Evolutionary conservation across 2,888 invertebrate genomes (phyloP).

Genomic region (Teleogryllus oceanicus): DNA sequence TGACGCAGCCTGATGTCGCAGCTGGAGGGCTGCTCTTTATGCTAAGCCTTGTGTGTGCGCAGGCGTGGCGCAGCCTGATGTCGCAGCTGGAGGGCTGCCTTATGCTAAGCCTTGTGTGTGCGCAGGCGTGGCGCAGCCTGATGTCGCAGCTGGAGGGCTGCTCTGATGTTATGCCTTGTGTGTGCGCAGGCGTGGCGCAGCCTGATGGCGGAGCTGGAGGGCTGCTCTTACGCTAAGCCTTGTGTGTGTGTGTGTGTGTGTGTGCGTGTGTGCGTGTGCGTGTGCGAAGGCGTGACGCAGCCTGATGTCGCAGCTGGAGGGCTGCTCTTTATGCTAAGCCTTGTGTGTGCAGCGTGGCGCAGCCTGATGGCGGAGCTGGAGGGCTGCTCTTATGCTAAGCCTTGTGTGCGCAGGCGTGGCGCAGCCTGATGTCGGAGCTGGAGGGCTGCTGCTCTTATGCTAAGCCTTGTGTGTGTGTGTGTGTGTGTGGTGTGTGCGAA

Average conservation of each 20-base stretch:
- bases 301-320: constrained; percentile 83
- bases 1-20: constrained; percentile 89
- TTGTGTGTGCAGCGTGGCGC: no score
- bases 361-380: no score
- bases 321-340: constrained; percentile 76
- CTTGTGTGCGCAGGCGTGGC: no score
- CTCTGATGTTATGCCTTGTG: no score
- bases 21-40: constrained; percentile 68
- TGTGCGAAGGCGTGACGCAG: constrained; percentile 64
- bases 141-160: no score
- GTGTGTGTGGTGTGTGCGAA: neutral
- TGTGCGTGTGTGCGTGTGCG: no score
- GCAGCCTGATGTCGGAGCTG: constrained; percentile 83
- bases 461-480: no score
- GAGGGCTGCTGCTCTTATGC: constrained; percentile 62
- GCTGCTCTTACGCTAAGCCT: constrained; percentile 52
- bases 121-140: no score
- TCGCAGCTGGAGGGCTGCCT: constrained; percentile 81
- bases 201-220: constrained; percentile 85
- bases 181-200: constrained; percentile 79
- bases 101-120: constrained; percentile 82
- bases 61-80: constrained; percentile 78
- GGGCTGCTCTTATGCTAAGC: no score
- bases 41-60: no score
- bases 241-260: no score